Conservation (phyloP, 1,140 invertebrate species). For the Danaus melanippus region DNA sequence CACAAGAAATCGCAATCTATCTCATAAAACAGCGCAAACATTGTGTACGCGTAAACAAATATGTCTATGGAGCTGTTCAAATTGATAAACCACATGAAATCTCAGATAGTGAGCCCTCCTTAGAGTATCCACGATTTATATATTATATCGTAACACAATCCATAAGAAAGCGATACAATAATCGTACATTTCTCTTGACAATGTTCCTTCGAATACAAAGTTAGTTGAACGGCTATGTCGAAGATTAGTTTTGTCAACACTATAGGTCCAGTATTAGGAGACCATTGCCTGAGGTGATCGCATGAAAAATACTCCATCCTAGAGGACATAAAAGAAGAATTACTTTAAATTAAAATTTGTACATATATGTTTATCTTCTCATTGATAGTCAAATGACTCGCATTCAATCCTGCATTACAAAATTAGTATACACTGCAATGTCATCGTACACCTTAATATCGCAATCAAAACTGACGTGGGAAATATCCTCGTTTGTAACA, state of each 20-base stretch:
- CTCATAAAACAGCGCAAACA: conserved; percentile 45
- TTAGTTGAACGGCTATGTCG: conserved; percentile 65
- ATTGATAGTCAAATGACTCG: conserved; percentile 42
- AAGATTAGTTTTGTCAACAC: conserved; percentile 63
- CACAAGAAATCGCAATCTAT: conserved; percentile 33
- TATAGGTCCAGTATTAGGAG: conserved; percentile 53
- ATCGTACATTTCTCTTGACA: conserved; percentile 70
- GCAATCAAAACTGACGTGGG: conserved; percentile 67
- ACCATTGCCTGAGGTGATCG: conserved; percentile 33
- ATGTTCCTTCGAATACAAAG: conserved; percentile 68
- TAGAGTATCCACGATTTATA: conserved; percentile 55
- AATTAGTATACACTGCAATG: conserved; percentile 61
- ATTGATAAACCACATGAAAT: conserved; percentile 65
- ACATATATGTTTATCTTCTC: conserved; percentile 33
- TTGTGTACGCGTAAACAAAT: conserved; percentile 47
- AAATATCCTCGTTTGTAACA: conserved; percentile 66
- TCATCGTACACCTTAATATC: conserved; percentile 65
- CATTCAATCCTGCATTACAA: conserved; percentile 39
- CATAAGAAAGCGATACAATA: conserved; percentile 66
- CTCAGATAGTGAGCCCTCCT: conserved; percentile 58
- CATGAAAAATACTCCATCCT: conserved; percentile 49
- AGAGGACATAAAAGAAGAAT: conserved; percentile 39
- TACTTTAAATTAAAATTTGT: conserved; percentile 11
- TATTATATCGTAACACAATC: conserved; percentile 63
- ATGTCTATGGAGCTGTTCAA: conserved; percentile 56